Percentiles rank a stretch among this genome's conserved stretches.
phyloP scores from a whole-genome alignment of 2,797 vertebrate species.

The Hemitrygon akajei region DNA sequence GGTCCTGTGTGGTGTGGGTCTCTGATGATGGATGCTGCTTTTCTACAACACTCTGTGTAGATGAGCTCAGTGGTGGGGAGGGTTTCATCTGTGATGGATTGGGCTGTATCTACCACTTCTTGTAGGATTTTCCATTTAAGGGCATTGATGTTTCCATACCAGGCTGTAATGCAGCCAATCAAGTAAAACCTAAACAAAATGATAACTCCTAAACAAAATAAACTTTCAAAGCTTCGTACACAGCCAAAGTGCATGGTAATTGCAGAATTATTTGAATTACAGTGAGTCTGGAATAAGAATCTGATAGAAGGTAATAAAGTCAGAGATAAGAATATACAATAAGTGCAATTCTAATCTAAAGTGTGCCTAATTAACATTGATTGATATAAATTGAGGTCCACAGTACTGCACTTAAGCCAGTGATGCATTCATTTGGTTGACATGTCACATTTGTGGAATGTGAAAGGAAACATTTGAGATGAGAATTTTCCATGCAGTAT shows the following conservation, averaged over 20 bases:
- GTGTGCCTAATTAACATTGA: neutral
- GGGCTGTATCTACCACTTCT: too few species aligned
- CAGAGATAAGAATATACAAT: neutral
- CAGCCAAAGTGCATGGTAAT: neutral
- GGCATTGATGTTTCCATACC: too few species aligned
- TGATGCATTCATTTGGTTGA: neutral
- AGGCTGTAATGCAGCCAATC: too few species aligned
- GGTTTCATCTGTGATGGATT: too few species aligned
- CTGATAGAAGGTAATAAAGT: neutral
- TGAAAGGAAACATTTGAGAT: conserved; percentile 1
- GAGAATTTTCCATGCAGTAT: neutral
- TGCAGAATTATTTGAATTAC: neutral
- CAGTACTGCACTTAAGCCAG: too few species aligned
- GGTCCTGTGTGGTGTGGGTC: too few species aligned
- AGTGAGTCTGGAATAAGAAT: neutral
- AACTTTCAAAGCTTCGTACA: neutral
- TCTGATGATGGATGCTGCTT: too few species aligned
- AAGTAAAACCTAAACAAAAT: too few species aligned
- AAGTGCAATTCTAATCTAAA: neutral
- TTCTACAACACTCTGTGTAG: too few species aligned
- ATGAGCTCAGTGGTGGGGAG: too few species aligned
- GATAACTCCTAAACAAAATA: neutral
- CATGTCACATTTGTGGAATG: neutral
- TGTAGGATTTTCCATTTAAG: too few species aligned
- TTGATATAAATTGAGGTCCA: neutral